Conservation (phyloP, 2,113 vertebrate species). For the Anhinga rufa region DNA sequence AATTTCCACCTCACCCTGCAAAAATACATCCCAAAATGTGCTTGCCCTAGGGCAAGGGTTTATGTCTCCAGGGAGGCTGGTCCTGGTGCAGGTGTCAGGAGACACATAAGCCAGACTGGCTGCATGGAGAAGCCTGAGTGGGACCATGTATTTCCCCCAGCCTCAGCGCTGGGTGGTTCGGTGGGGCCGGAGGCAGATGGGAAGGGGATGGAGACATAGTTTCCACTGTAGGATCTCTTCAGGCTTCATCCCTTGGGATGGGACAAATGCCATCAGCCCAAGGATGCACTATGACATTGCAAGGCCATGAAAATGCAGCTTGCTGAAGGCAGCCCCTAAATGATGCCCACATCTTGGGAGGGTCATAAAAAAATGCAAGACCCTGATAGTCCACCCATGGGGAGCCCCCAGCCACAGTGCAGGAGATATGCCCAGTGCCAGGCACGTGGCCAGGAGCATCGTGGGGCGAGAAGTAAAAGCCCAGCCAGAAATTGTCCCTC, state of each 20-base stretch:
- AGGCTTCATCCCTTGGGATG: neutral
- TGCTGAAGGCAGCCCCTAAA: neutral
- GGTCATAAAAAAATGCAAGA: neutral
- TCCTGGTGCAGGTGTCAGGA: neutral
- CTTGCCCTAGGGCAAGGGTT: neutral
- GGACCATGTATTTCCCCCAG: neutral
- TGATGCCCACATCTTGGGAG: neutral
- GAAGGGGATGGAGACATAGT: neutral
- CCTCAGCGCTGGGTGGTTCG: fast-evolving
- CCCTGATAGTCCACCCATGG: neutral
- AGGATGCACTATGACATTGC: neutral
- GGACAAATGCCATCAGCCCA: neutral
- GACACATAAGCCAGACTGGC: fast-evolving
- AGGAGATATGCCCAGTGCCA: neutral
- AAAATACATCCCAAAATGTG: neutral
- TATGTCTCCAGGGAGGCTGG: fast-evolving
- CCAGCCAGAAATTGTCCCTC: neutral
- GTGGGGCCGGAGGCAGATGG: neutral
- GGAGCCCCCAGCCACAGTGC: neutral
- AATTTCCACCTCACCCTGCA: neutral
- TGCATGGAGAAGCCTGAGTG: neutral
- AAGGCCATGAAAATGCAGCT: neutral
- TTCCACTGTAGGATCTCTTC: neutral
- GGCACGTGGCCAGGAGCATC: neutral
- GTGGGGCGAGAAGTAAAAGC: neutral